Evolutionary conservation across 2,888 invertebrate genomes (phyloP).

Genomic region (Cynaeus angustus): DNA sequence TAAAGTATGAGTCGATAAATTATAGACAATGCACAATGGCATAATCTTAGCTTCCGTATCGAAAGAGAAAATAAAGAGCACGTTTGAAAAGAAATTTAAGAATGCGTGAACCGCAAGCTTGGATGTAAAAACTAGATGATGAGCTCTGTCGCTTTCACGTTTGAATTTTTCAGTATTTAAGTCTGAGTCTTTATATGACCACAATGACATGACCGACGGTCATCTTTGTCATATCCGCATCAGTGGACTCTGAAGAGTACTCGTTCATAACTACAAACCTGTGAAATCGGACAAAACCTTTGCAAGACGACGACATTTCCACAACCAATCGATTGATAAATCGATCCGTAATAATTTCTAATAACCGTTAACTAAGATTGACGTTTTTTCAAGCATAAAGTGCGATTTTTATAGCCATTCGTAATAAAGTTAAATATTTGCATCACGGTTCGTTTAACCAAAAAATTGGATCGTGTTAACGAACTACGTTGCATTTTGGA

Average conservation of each 20-base stretch:
- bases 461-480: conserved; percentile 38
- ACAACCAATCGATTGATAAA: conserved; percentile 25
- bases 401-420: conserved; percentile 20
- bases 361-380: conserved; percentile 25
- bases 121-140: conserved; percentile 30
- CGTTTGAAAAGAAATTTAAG: conserved; percentile 33
- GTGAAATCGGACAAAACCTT: conserved; percentile 49
- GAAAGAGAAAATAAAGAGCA: conserved; percentile 22
- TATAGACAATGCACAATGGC: conserved; percentile 17
- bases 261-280: conserved; percentile 43
- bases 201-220: conserved; percentile 37
- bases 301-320: conserved; percentile 11
- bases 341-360: too few species aligned
- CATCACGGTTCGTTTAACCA: conserved; percentile 29
- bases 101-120: conserved; percentile 25
- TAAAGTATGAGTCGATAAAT: conserved; percentile 15
- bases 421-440: conserved; percentile 23
- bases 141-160: conserved; percentile 34
- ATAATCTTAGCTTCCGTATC: conserved; percentile 25
- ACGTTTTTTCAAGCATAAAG: conserved; percentile 32
- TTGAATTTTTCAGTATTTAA: conserved; percentile 28
- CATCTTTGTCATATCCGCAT: conserved; percentile 50
- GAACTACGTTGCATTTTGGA: conserved; percentile 20
- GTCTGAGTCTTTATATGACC: conserved; percentile 21
- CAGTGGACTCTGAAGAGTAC: conserved; percentile 41